Conservation (phyloP, 1,140 invertebrate genomes). For the Battus philenor region DNA sequence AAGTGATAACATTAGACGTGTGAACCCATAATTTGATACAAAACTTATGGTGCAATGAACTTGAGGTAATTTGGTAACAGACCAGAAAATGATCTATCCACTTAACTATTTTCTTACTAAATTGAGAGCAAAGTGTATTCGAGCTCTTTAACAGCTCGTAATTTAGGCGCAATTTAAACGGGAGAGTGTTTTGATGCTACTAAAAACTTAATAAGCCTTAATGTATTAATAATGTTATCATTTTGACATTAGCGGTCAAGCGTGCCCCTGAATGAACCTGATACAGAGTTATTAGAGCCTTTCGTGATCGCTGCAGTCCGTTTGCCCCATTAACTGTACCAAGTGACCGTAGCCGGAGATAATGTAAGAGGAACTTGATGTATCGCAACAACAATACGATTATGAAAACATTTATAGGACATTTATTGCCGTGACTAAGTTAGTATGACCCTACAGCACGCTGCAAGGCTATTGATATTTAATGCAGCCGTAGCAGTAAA, state of each 20-base stretch:
- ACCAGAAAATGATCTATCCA: slow-evolving; percentile 47
- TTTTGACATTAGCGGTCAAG: slow-evolving; percentile 10
- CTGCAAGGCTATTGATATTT: slow-evolving; percentile 33
- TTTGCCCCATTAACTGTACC: no score
- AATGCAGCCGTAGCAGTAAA: slow-evolving; percentile 34
- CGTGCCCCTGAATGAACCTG: no score
- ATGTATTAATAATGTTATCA: slow-evolving; percentile 17
- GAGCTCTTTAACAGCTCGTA: slow-evolving; percentile 25
- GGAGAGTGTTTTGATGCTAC: slow-evolving; percentile 7
- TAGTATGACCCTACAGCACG: slow-evolving; percentile 19
- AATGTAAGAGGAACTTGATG: slow-evolving; percentile 13
- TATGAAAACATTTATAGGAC: slow-evolving; percentile 18
- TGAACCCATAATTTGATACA: slow-evolving; percentile 69
- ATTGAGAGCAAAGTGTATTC: slow-evolving; percentile 34
- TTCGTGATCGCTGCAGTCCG: no score
- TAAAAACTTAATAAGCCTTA: slow-evolving; percentile 7
- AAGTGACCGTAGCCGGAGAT: neutral
- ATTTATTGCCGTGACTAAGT: slow-evolving; percentile 13
- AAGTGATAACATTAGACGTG: slow-evolving; percentile 69
- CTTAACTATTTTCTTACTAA: slow-evolving; percentile 47
- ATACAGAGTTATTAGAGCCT: no score
- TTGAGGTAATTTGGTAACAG: slow-evolving; percentile 60
- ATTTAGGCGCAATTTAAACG: slow-evolving; percentile 29
- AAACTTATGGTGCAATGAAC: slow-evolving; percentile 67
- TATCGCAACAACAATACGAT: slow-evolving; percentile 14